These are phyloP conservation scores for Papilio machaon DNA, from an alignment of 1,140 invertebrate genomes.

Conservation along the genomic window DNA sequence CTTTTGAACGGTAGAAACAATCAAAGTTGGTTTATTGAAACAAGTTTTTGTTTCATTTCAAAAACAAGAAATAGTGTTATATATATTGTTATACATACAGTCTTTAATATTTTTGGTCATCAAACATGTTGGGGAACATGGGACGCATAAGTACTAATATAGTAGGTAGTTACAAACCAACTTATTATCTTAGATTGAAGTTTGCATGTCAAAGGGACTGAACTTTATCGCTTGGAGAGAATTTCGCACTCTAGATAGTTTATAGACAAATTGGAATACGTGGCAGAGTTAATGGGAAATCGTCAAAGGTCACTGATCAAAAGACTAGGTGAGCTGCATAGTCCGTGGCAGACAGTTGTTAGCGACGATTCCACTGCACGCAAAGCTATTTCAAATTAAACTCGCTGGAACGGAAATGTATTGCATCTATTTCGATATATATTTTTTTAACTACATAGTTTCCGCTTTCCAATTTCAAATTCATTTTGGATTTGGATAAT, in stretches of 20 bases:
- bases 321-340: slow-evolving; percentile 31
- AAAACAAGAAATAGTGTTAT: not conserved
- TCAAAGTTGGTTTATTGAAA: not conserved
- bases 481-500: too few species aligned
- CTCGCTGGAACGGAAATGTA: slow-evolving; percentile 10
- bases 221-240: not conserved
- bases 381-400: slow-evolving; percentile 35
- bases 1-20: not conserved
- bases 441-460: not conserved
- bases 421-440: not conserved
- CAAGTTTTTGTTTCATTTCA: not conserved
- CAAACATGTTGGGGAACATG: not conserved
- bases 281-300: slow-evolving; percentile 33
- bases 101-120: not conserved
- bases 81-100: not conserved
- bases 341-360: slow-evolving; percentile 29
- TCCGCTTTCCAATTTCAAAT: slow-evolving; percentile 12
- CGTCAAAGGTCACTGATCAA: slow-evolving; percentile 36
- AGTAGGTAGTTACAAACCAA: not conserved
- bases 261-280: slow-evolving; percentile 31
- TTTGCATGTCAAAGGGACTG: not conserved
- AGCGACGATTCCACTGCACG: slow-evolving; percentile 25
- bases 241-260: not conserved
- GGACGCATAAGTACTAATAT: not conserved
- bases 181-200: slow-evolving; percentile 4